phyloP scores from a whole-genome alignment of 2,797 vertebrate species.

The Pelodytes ibericus region DNA sequence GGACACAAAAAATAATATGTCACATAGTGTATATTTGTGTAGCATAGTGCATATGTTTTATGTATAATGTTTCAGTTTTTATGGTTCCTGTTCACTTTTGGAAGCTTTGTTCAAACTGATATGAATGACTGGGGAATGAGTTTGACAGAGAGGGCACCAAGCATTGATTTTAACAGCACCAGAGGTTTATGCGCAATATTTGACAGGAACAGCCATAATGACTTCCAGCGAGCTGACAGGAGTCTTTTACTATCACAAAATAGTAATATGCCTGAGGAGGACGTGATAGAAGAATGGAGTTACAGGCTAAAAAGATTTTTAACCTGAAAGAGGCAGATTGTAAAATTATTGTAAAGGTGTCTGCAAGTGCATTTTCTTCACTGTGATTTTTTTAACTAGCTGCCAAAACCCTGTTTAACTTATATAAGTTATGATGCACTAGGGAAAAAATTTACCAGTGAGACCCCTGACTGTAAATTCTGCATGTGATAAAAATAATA shows the following conservation, averaged over 20 bases:
- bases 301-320: slow-evolving; percentile 40
- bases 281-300: slow-evolving; percentile 78
- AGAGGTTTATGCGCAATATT: slow-evolving; percentile 77
- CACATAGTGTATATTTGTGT: too few relatives aligned
- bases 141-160: slow-evolving; percentile 69
- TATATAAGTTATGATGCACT: not conserved
- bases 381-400: slow-evolving; percentile 25
- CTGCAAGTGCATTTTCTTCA: slow-evolving; percentile 32
- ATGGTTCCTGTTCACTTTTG: slow-evolving; percentile 80
- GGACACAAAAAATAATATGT: too few relatives aligned
- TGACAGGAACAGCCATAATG: slow-evolving; percentile 74
- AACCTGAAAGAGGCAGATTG: not conserved
- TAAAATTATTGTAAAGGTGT: slow-evolving; percentile 15
- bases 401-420: slow-evolving; percentile 13
- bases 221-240: slow-evolving; percentile 66
- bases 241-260: slow-evolving; percentile 47
- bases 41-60: too few relatives aligned
- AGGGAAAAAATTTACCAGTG: not conserved
- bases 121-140: slow-evolving; percentile 78
- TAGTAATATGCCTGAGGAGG: slow-evolving; percentile 57
- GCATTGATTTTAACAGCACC: slow-evolving; percentile 74
- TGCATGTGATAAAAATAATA: slow-evolving; percentile 7
- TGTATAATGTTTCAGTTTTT: slow-evolving; percentile 15
- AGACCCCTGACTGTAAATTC: slow-evolving; percentile 11
- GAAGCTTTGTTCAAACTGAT: slow-evolving; percentile 77